phyloP scores from a whole-genome alignment of 2,797 vertebrate genomes.

The Rhabdomys pumilio region DNA sequence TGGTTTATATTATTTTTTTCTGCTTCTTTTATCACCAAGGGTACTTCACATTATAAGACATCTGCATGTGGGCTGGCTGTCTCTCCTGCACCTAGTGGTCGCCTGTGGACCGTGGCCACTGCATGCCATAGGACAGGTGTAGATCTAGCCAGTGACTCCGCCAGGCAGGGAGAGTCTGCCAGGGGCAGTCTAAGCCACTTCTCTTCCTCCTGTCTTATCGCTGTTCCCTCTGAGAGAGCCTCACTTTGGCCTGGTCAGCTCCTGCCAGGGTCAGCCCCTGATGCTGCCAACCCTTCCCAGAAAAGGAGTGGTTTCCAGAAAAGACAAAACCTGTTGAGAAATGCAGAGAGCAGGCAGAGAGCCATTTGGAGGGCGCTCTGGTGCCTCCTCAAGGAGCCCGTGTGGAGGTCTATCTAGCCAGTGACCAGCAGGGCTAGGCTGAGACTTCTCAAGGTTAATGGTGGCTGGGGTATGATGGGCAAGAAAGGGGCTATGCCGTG shows the following conservation, averaged over 20 bases:
- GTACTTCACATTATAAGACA: background rate
- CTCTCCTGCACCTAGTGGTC: background rate
- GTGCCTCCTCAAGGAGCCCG: background rate
- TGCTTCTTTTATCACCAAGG: background rate
- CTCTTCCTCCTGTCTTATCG: conserved; percentile 71
- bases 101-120: background rate
- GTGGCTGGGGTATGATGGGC: background rate
- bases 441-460: conserved; percentile 46
- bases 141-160: background rate
- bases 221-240: conserved; percentile 80
- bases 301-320: conserved; percentile 86
- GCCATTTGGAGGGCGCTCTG: conserved; percentile 26
- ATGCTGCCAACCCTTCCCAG: conserved; percentile 82
- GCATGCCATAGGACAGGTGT: background rate
- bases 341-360: conserved; percentile 72
- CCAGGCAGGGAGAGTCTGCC: conserved; percentile 25
- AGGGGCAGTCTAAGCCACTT: conserved; percentile 46
- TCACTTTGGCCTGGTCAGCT: conserved; percentile 67
- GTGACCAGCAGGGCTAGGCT: background rate
- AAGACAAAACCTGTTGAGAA: conserved; percentile 85
- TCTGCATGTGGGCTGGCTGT: background rate
- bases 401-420: background rate
- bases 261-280: conserved; percentile 65
- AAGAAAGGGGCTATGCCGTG: background rate
- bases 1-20: background rate